These are phyloP conservation scores for Anthopleura xanthogrammica DNA, from an alignment of 92 coral and sea anemone species.

Conservation along the genomic window DNA sequence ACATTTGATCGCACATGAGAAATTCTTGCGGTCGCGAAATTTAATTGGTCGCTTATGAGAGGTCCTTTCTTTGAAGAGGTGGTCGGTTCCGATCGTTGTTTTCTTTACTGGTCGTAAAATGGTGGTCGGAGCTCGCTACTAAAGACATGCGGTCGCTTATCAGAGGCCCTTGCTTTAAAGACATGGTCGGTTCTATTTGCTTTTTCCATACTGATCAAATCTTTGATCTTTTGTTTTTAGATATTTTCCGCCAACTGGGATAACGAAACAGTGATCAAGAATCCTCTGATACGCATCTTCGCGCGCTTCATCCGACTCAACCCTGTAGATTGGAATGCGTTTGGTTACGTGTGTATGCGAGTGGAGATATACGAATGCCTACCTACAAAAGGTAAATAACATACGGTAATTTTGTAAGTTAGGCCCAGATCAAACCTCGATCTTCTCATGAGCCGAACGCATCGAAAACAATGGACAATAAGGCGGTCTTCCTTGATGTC, in stretches of 20 bases:
- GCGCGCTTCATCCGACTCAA: slow-evolving; percentile 84
- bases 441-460: too few relatives aligned
- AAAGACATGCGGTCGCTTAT: not conserved
- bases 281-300: slow-evolving; percentile 54
- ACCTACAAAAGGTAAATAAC: slow-evolving; percentile 72
- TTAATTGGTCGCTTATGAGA: too few relatives aligned
- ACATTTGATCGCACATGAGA: too few relatives aligned
- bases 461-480: too few relatives aligned
- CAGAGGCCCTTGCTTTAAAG: not conserved
- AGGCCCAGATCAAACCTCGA: too few relatives aligned
- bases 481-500: too few relatives aligned
- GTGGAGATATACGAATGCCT: slow-evolving; percentile 88
- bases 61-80: too few relatives aligned
- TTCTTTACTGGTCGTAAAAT: too few relatives aligned
- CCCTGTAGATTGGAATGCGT: slow-evolving; percentile 61
- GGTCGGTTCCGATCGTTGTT: too few relatives aligned
- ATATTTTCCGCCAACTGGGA: slow-evolving; percentile 87
- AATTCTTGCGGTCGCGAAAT: too few relatives aligned
- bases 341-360: slow-evolving; percentile 76
- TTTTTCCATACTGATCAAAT: too few relatives aligned
- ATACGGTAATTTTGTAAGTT: not conserved
- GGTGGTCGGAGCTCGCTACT: not conserved
- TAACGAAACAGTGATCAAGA: slow-evolving; percentile 69
- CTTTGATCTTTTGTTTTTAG: slow-evolving; percentile 22
- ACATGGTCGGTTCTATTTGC: too few relatives aligned